These are phyloP conservation scores for Eleginops maclovinus DNA, from an alignment of 2,113 vertebrate species.

Conservation along the genomic window DNA sequence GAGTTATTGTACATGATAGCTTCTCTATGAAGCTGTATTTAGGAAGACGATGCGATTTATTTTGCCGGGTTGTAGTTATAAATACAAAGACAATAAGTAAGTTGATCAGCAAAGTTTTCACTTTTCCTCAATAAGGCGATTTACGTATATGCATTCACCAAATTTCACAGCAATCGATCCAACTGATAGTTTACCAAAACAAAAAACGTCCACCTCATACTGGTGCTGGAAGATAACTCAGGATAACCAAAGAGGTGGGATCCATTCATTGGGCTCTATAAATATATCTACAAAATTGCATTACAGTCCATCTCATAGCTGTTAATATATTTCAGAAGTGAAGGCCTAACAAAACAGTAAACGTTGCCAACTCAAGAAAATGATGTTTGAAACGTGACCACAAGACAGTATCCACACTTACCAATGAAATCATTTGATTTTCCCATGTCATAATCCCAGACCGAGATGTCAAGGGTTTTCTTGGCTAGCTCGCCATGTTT, in stretches of 20 bases:
- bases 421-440: conserved; percentile 96
- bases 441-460: conserved; percentile 98
- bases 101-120: neutral
- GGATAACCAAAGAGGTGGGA: neutral
- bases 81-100: neutral
- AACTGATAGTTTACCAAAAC: neutral
- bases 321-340: neutral
- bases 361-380: neutral
- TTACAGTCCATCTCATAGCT: neutral
- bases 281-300: neutral
- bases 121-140: neutral
- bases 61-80: neutral
- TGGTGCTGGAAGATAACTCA: neutral
- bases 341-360: neutral
- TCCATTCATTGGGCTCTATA: neutral
- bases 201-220: neutral
- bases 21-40: neutral
- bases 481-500: conserved; percentile 95
- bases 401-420: conserved; percentile 69
- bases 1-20: neutral
- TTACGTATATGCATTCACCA: neutral
- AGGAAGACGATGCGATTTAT: neutral
- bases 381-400: neutral
- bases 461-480: conserved; percentile 94
- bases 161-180: neutral